Conservation (phyloP, 2,113 vertebrate species). For the Scophthalmus maximus region DNA sequence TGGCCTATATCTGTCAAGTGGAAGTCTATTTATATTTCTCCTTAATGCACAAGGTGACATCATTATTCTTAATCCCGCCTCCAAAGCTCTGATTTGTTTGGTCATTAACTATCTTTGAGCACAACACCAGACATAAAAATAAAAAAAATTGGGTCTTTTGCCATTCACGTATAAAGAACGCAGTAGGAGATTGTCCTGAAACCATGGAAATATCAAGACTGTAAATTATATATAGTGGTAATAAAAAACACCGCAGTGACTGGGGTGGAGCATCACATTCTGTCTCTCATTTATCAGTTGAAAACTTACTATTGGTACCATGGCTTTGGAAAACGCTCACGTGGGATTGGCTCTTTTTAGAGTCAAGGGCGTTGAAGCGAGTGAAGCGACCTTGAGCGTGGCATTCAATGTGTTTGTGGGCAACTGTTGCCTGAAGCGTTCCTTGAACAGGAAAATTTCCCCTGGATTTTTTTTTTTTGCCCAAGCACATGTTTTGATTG, state of each 20-base stretch:
- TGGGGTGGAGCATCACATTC: not conserved
- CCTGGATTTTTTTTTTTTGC: not conserved
- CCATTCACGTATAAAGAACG: too few relatives aligned
- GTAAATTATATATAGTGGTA: slow-evolving; percentile 51
- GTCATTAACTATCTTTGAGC: too few relatives aligned
- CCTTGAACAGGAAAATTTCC: not conserved
- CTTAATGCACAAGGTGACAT: too few relatives aligned
- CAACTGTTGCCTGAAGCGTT: not conserved
- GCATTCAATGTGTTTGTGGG: not conserved
- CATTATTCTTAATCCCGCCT: too few relatives aligned
- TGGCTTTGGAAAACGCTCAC: not conserved
- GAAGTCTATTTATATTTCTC: too few relatives aligned
- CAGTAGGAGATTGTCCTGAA: too few relatives aligned
- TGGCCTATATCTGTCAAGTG: too few relatives aligned
- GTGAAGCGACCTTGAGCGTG: not conserved
- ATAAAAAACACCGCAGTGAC: slow-evolving; percentile 35
- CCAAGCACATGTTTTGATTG: not conserved
- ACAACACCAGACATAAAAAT: too few relatives aligned
- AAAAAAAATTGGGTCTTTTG: too few relatives aligned
- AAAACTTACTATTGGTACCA: not conserved
- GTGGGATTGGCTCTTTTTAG: not conserved
- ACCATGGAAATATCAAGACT: slow-evolving; percentile 26
- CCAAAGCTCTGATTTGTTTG: too few relatives aligned
- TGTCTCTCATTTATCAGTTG: not conserved
- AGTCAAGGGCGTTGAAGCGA: too few relatives aligned